Conservation (phyloP, 2,113 vertebrate genomes). For the Lepidothrix coronata region DNA sequence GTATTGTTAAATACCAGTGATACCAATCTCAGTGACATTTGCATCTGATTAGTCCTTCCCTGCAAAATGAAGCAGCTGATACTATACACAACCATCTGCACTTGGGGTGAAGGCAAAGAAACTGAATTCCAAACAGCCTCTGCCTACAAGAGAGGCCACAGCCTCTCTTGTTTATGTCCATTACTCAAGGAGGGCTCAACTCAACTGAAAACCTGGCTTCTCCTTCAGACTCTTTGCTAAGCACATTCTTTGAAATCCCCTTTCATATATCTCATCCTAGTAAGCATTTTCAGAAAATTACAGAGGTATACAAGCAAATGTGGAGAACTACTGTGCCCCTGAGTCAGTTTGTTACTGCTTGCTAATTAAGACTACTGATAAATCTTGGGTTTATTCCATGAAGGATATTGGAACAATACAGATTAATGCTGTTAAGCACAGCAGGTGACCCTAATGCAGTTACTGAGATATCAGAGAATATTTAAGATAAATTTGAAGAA, state of each 20-base stretch:
- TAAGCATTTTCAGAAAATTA: neutral
- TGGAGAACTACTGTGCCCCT: neutral
- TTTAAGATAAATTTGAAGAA: slow-evolving; percentile 14
- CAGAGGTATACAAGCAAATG: neutral
- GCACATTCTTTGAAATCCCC: neutral
- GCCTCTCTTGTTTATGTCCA: neutral
- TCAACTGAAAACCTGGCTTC: neutral
- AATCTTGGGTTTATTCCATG: neutral
- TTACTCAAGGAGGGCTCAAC: neutral
- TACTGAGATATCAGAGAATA: neutral
- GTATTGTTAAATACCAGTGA: neutral
- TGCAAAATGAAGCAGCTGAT: neutral
- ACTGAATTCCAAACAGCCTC: neutral
- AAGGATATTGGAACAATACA: neutral
- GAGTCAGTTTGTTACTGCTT: neutral
- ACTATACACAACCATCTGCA: neutral
- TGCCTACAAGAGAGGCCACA: neutral
- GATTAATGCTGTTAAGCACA: neutral
- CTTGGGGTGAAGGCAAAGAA: neutral
- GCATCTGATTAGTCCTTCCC: neutral
- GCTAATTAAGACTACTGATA: slow-evolving; percentile 28
- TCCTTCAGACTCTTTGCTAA: neutral
- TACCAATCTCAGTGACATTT: neutral
- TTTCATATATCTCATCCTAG: neutral
- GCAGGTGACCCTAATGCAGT: neutral